Base-by-base conservation (phyloP, 1,140 invertebrate species). In the Theocolax elegans region DNA sequence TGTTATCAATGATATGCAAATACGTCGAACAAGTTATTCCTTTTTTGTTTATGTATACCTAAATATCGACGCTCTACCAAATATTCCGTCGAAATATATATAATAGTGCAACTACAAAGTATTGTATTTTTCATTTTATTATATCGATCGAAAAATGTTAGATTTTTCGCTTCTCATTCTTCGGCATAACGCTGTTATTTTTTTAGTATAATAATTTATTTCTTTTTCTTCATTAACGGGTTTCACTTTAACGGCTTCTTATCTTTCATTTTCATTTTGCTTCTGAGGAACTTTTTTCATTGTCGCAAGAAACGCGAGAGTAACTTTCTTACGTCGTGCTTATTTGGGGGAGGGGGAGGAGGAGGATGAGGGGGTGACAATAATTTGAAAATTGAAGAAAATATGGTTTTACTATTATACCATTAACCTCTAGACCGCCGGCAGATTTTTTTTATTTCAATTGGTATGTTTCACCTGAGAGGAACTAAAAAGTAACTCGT, bases 261-360 rank as follows among this genome's bases (percentile, higher is more conserved):
- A 54, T 42, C 25, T 44, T 53, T 42, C 38, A 2, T 67, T 56
- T 49, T 64, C 31, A 40, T 49, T 66, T 71, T 51, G 23, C 13
- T 65, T 64, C 25, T 66, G 44, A 71, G 69, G 69, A 71, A 71
- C 69, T 71, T 71, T 68, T 19, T 35, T 54, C 62, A 59, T 71
- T 42, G 44, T 71, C 69, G 69, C 69, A 65, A 65, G 25, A 60
- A 38, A 60, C 62, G 69, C 62, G 62, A 66, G 62, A 71, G 68
- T 71, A 71, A 71, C 69, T 71, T 65, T 65, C 46, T 64, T 71
- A 64, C 40, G 31, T 71, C 68, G 68, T 71, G 62, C 69, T 64
- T 42, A 9, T 23, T 48, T 15, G 54, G 8, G 17, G 15, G 29
- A 17, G 49, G 40, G 29, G 15, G 19, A 25, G 21, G n/a, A n/a